phyloP scores from a whole-genome alignment of 2,797 vertebrate species.

The Anguilla pacifica region DNA sequence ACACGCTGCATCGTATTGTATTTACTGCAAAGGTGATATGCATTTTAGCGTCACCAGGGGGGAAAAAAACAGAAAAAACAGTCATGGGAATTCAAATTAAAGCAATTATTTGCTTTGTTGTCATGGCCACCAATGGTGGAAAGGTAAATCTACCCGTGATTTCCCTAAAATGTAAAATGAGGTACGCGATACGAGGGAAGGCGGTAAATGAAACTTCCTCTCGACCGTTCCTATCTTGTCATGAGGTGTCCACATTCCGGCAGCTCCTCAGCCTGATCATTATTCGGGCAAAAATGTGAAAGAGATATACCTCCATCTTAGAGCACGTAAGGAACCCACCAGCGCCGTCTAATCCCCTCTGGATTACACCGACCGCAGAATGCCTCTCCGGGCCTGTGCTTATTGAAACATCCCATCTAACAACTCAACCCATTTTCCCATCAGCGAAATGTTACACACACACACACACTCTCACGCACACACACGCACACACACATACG shows the following conservation, averaged over 20 bases:
- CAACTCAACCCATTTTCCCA: background rate
- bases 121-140: background rate
- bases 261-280: background rate
- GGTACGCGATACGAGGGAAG: background rate
- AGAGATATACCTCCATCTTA: background rate
- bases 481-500: background rate
- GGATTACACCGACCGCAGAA: background rate
- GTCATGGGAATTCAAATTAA: background rate
- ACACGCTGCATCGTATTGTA: background rate
- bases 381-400: background rate
- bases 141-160: background rate
- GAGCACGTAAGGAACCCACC: background rate
- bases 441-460: background rate
- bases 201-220: background rate
- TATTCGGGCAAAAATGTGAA: background rate
- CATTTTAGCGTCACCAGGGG: background rate
- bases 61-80: too few species aligned
- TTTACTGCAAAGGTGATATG: background rate
- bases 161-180: constrained; percentile 17
- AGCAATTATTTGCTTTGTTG: background rate
- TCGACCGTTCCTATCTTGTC: background rate
- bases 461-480: background rate
- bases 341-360: background rate
- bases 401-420: background rate
- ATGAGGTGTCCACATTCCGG: background rate